Evolutionary conservation across 2,113 vertebrate species (phyloP).

Genomic region (Seriola dumerili): DNA sequence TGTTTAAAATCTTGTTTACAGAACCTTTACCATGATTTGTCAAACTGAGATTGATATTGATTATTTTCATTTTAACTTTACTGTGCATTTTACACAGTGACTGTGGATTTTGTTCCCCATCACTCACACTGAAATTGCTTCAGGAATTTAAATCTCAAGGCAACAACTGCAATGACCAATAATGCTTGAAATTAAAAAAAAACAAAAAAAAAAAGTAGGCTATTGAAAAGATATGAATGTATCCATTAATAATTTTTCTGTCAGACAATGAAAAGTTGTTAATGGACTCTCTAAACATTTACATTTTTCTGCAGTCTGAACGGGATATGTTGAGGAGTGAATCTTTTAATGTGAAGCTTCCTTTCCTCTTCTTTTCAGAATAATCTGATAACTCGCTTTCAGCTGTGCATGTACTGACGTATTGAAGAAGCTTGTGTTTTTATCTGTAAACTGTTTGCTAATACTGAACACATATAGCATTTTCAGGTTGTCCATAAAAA

Average conservation of each 20-base stretch:
- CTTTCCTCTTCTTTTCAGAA: conserved; percentile 26
- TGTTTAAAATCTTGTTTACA: too few species aligned
- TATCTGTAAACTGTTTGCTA: not conserved
- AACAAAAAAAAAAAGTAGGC: too few species aligned
- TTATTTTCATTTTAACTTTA: not conserved
- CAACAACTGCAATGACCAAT: not conserved
- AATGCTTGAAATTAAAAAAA: not conserved
- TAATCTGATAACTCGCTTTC: conserved; percentile 8
- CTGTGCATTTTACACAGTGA: not conserved
- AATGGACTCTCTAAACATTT: not conserved
- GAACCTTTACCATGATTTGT: not conserved
- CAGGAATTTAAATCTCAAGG: not conserved
- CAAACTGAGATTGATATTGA: too few species aligned
- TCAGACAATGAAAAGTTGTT: not conserved
- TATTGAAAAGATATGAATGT: not conserved
- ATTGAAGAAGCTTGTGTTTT: conserved; percentile 3
- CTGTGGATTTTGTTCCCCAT: not conserved
- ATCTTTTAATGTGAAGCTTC: conserved; percentile 1
- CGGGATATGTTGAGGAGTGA: not conserved
- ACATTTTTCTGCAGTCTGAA: not conserved
- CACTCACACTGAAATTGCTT: not conserved
- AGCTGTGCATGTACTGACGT: not conserved
- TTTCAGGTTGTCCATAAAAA: conserved; percentile 16
- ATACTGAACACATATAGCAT: not conserved
- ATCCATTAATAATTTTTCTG: not conserved